Evolutionary conservation across 2,888 invertebrate species (phyloP).

Genomic region (Apamea monoglypha): DNA sequence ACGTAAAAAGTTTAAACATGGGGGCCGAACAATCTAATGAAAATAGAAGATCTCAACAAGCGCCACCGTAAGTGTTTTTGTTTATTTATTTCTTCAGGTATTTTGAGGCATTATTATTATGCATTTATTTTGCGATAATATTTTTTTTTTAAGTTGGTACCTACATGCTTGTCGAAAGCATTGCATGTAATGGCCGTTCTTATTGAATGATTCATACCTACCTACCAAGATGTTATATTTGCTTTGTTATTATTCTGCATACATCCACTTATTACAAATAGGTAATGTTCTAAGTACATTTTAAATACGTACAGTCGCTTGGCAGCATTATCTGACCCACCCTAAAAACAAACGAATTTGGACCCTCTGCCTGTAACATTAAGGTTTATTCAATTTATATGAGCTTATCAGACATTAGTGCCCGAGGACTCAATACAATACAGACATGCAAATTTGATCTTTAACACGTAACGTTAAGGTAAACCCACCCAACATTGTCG

Average conservation of each 20-base stretch:
- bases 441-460: too few relatives aligned
- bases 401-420: too few relatives aligned
- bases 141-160: background rate
- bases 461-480: too few relatives aligned
- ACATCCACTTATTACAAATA: too few relatives aligned
- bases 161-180: background rate
- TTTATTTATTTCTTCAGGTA: background rate
- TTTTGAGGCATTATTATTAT: background rate
- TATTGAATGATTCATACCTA: background rate
- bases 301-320: too few relatives aligned
- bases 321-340: too few relatives aligned
- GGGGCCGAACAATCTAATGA: conserved; percentile 41
- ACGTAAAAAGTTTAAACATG: conserved; percentile 10
- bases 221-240: background rate
- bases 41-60: background rate
- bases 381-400: too few relatives aligned
- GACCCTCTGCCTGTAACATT: too few relatives aligned
- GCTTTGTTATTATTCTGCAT: background rate
- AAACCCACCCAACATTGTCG: too few relatives aligned
- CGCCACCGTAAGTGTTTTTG: conserved; percentile 15
- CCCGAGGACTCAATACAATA: too few relatives aligned
- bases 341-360: too few relatives aligned
- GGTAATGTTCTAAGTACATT: too few relatives aligned
- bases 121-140: background rate
- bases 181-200: background rate